Base-by-base conservation (phyloP, 2,888 invertebrate genomes). In the Apodemia zela region DNA sequence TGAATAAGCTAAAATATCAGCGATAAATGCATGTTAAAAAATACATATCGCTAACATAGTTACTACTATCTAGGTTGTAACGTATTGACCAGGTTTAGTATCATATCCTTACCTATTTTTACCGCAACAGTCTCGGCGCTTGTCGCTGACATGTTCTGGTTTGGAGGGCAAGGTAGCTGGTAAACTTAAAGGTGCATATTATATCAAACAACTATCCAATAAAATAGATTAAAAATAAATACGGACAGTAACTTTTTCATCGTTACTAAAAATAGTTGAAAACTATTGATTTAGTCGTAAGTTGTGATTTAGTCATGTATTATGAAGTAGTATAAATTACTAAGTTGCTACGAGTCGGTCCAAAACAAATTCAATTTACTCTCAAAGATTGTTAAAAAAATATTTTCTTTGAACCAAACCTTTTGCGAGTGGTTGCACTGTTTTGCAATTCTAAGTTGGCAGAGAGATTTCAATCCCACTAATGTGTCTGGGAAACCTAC, bases 371-470 rank as follows among this genome's bases (percentile, higher is more conserved):
- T 68, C 65, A 67, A 67, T 70, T 70, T 65, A 64, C 47, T 49
- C 38, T 59, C 64, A 65, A 59, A 62, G 60, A 66, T 67, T 57
- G 65, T 64, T 35, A 42, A 64, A 65, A 68, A 68, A 69, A 64
- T 61, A 62, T 64, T 78, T 82, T 78, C 80, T 82, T 81, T 78
- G 80, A 82, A 82, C 78, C 84, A 85, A 84, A 47, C 17, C 47
- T 47, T 80, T 74, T 67, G 75, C 75, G 81, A 84, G 81, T 47
- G 47, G 47, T 74, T 80, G 81, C 83, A 83, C 82, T 82, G 82
- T 85, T 89, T 89, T 89, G 85, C 88, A 89, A 89, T 89, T 89
- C 88, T 80, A 84, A 88, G 81, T 84, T 79, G 75, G 77, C 79
- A 82, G 82, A 85, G 86, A 86, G 86, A 82, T 87, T 88, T 80